A percentile compares a stretch with the other conserved stretches of the same genome.
These are phyloP conservation scores for Protaetia brevitarsis DNA, from an alignment of 1,140 invertebrate species.

Conservation along the genomic window DNA sequence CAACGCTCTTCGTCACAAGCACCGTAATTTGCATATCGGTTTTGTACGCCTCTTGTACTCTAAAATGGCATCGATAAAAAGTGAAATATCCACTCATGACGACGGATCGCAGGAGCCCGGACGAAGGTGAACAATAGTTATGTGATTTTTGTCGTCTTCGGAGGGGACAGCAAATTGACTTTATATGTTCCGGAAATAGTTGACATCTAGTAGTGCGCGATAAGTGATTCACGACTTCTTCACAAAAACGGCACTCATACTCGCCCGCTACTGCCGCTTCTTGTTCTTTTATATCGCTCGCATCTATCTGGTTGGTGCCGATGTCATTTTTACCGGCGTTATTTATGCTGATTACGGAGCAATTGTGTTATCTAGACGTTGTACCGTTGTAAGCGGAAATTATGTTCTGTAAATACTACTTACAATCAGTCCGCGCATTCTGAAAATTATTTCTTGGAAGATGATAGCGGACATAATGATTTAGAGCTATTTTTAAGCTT, in stretches of 20 bases:
- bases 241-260: neutral
- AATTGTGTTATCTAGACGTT: too few species aligned
- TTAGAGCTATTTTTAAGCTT: too few species aligned
- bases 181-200: conserved; percentile 19
- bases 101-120: neutral
- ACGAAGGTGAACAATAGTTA: conserved; percentile 14
- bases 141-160: conserved; percentile 1
- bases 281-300: neutral
- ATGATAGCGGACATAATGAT: too few species aligned
- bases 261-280: neutral
- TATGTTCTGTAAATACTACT: too few species aligned
- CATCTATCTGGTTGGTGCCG: too few species aligned
- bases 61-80: conserved; percentile 6
- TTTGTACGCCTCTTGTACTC: neutral
- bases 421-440: too few species aligned
- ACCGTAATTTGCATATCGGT: neutral
- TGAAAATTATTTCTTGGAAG: too few species aligned
- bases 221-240: conserved; percentile 21
- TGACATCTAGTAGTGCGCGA: conserved; percentile 15
- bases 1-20: too few species aligned
- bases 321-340: too few species aligned
- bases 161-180: conserved; percentile 20
- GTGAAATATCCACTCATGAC: conserved; percentile 1
- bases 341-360: too few species aligned
- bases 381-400: too few species aligned